Base-by-base conservation (phyloP, 2,888 invertebrate genomes). In the Branchellion lobata region DNA sequence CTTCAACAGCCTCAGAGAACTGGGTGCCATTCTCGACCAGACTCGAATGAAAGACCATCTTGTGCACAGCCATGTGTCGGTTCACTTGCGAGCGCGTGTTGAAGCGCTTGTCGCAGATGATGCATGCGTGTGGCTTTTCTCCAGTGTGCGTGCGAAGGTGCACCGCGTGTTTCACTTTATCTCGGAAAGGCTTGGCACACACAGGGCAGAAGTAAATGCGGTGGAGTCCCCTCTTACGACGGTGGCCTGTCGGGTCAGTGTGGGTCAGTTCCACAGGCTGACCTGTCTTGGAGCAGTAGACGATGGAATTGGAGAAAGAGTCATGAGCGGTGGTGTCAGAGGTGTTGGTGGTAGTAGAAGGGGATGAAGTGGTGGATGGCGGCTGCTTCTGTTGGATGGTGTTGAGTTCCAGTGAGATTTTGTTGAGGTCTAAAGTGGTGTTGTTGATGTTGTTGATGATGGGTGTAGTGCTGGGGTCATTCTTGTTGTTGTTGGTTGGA, bases 71-170 rank as follows among this genome's bases (percentile, higher is more conserved):
- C 77, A 77, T 77, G 65, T 77, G 77, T 36, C 77, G 29, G 77
- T 77, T 77, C n/a, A 77, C 77, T n/a, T 77, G 77, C 0, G 77
- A 77, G 14, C 77, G 47, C 18, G 77, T 77, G 79, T 74, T 75
- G 68, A 79, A 79, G 11, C 75, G 79, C 24, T 79, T 79, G 75
- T 79, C 79, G 47, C 79, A 79, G 79, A 75, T 53, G 75, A 79
- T 68, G 74, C 79, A 79, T 24, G 75, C 31, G 51, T 79, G 73
- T 18, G 79, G 79, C 31, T 79, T 79, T 40, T 79, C 79, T n/a
- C 79, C 79, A 0, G 79, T 79, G 79, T 79, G 79, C 0, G 79
- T 79, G 31, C 79, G 71, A 36, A 79, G 68, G 68, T 79, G 79
- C 11, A 77, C 77, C 21, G 61, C 77, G 34, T 77, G 77, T 57